Conservation (phyloP, 2,797 vertebrate genomes). For the Enteromius treurensis region DNA sequence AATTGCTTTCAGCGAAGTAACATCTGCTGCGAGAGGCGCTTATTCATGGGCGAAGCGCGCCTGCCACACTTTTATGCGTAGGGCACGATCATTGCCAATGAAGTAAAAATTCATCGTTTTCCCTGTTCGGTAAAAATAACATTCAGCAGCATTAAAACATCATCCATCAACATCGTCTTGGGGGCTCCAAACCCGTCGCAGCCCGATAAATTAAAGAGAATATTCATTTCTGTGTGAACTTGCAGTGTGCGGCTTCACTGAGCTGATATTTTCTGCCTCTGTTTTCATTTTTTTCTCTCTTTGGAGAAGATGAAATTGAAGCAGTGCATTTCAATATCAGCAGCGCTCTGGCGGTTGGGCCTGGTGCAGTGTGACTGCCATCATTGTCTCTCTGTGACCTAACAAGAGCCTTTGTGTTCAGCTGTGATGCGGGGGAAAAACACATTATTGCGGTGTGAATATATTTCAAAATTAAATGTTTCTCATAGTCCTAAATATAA, state of each 20-base stretch:
- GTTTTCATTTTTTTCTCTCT: slow-evolving; percentile 55
- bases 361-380: slow-evolving; percentile 58
- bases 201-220: slow-evolving; percentile 93
- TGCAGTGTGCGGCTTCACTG: slow-evolving; percentile 81
- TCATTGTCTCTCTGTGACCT: slow-evolving; percentile 50
- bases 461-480: neutral
- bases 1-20: slow-evolving; percentile 95
- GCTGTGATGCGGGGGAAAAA: neutral
- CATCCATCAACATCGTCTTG: slow-evolving; percentile 98
- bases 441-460: neutral
- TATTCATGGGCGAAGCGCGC: slow-evolving; percentile 90
- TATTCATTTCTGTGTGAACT: slow-evolving; percentile 94
- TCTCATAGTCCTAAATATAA: neutral
- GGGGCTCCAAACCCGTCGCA: slow-evolving; percentile 83
- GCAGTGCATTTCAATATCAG: slow-evolving; percentile 76
- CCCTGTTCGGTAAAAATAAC: slow-evolving; percentile 99
- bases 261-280: slow-evolving; percentile 63
- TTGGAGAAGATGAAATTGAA: slow-evolving; percentile 75
- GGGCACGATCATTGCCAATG: slow-evolving; percentile 95
- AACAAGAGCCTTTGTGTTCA: slow-evolving; percentile 29
- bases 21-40: slow-evolving; percentile 94
- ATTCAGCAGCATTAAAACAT: slow-evolving; percentile 99
- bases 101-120: slow-evolving; percentile 99
- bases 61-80: slow-evolving; percentile 89
- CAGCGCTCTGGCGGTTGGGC: slow-evolving; percentile 71